Percentiles rank a stretch among this genome's conserved stretches.
Evolutionary conservation across 2,888 invertebrate species (phyloP).

Genomic region (Apodemia hepburni): DNA sequence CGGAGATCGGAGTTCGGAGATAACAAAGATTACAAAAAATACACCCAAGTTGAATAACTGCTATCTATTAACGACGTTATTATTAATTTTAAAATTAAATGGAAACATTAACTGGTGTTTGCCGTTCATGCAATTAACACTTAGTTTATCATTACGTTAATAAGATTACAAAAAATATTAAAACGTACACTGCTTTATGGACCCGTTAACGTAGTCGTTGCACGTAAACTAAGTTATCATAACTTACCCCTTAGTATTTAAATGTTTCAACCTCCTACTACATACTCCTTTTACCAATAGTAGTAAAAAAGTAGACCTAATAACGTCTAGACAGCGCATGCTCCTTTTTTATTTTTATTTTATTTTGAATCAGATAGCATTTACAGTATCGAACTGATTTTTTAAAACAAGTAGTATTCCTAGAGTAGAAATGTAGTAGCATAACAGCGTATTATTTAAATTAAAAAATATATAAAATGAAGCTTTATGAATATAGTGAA

Average conservation of each 20-base stretch:
- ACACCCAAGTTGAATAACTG: no score
- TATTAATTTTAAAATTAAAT: neutral
- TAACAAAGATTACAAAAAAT: no score
- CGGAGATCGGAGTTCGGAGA: no score
- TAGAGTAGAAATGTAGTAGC: no score
- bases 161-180: neutral
- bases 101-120: neutral
- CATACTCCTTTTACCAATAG: slow-evolving; percentile 34
- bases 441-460: no score
- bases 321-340: slow-evolving; percentile 17
- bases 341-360: neutral
- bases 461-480: no score
- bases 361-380: neutral
- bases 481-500: no score
- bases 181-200: slow-evolving; percentile 43
- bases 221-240: slow-evolving; percentile 45
- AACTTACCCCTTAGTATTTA: slow-evolving; percentile 52
- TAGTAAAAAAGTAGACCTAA: slow-evolving; percentile 30
- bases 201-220: slow-evolving; percentile 44
- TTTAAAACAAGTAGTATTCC: no score
- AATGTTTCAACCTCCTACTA: slow-evolving; percentile 44
- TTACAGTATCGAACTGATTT: neutral
- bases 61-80: no score
- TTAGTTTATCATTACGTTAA: neutral
- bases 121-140: neutral